phyloP scores from a whole-genome alignment of 1,140 invertebrate genomes.

The Amphibalanus amphitrite region DNA sequence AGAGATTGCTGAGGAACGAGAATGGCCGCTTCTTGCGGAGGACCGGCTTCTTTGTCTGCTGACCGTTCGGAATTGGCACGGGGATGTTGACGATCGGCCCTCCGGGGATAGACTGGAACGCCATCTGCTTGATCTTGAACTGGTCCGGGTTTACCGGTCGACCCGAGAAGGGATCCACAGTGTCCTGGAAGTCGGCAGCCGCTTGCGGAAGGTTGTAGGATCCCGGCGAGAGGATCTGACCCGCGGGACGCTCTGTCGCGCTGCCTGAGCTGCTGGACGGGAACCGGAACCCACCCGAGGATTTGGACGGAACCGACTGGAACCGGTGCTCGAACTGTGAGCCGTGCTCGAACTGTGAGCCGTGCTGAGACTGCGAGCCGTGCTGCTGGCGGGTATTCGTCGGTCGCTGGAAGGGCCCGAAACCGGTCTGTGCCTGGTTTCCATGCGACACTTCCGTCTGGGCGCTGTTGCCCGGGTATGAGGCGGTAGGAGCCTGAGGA shows the following conservation, averaged over 20 bases:
- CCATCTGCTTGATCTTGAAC: conserved; percentile 17
- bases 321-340: neutral
- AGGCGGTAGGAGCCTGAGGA: neutral
- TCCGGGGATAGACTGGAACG: conserved; percentile 16
- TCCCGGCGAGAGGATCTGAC: neutral
- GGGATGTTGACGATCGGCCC: conserved; percentile 13
- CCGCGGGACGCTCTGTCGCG: neutral
- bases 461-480: neutral
- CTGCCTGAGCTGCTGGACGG: neutral
- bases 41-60: conserved; percentile 7
- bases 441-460: too few species aligned
- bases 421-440: too few species aligned
- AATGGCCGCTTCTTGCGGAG: neutral
- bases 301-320: neutral
- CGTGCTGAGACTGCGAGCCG: neutral
- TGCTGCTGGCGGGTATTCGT: too few species aligned
- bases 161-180: neutral
- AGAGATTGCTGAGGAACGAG: neutral
- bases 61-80: conserved; percentile 12
- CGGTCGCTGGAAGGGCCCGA: neutral
- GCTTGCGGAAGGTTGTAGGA: neutral
- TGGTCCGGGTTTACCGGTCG: conserved; percentile 6
- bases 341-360: neutral
- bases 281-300: neutral
- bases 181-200: neutral